These are phyloP conservation scores for Hepsetus odoe DNA, from an alignment of 2,113 vertebrate species.

Conservation along the genomic window DNA sequence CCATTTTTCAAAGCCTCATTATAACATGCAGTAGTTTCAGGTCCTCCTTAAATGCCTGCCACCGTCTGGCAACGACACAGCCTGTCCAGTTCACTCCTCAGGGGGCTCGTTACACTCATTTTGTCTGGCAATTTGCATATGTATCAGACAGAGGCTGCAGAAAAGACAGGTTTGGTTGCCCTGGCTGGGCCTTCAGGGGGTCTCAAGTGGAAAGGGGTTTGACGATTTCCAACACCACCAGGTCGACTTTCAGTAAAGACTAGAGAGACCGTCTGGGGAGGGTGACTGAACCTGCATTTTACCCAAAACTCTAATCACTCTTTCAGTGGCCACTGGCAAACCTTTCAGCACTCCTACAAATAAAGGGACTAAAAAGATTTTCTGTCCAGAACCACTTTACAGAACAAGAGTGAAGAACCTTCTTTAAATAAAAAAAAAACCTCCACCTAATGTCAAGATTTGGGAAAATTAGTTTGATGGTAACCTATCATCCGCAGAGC, in stretches of 20 bases:
- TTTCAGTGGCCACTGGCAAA: too few species aligned
- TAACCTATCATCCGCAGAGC: too few species aligned
- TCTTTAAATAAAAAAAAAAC: too few species aligned
- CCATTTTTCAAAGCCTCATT: slow-evolving; percentile 26
- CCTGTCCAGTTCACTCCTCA: slow-evolving; percentile 48
- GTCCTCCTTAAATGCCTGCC: slow-evolving; percentile 13
- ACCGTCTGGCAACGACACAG: slow-evolving; percentile 1
- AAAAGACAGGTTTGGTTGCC: neutral
- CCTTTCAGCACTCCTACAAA: too few species aligned
- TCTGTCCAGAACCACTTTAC: too few species aligned
- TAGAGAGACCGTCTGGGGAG: neutral
- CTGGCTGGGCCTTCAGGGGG: slow-evolving; percentile 20
- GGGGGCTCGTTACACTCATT: slow-evolving; percentile 59
- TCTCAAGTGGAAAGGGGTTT: neutral
- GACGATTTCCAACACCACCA: too few species aligned
- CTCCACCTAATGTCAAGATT: too few species aligned
- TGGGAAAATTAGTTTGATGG: too few species aligned
- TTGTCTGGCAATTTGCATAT: slow-evolving; percentile 65
- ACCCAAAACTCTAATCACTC: neutral
- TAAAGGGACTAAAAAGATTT: too few species aligned
- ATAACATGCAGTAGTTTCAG: slow-evolving; percentile 13
- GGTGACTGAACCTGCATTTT: neutral
- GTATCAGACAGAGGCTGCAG: slow-evolving; percentile 44
- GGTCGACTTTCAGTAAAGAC: too few species aligned
- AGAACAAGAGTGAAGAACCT: too few species aligned